phyloP scores from a whole-genome alignment of 2,113 vertebrate genomes.

The Quiscalus mexicanus region DNA sequence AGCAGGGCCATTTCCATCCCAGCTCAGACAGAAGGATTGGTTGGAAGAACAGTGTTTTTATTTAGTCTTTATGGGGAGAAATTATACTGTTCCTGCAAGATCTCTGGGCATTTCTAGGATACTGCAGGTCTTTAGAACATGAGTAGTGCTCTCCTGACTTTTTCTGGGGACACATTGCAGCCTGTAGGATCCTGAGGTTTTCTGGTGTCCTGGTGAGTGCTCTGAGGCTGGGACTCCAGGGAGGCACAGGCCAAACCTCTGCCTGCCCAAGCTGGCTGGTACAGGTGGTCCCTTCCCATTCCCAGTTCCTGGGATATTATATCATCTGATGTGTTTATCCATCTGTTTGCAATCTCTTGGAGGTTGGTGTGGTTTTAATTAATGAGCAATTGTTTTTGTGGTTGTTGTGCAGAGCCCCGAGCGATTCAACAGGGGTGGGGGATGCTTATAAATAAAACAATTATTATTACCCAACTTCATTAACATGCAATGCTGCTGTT shows the following conservation, averaged over 20 bases:
- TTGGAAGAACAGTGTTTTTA: neutral
- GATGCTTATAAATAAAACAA: constrained; percentile 61
- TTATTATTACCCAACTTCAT: constrained; percentile 58
- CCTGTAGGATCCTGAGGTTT: neutral
- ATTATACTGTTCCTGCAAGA: neutral
- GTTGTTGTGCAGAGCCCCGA: constrained; percentile 38
- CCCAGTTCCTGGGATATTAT: constrained; percentile 30
- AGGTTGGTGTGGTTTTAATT: constrained; percentile 66
- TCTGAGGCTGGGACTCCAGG: neutral
- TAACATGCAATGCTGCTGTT: neutral
- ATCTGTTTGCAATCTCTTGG: constrained; percentile 56
- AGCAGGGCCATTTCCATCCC: neutral
- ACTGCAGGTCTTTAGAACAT: neutral
- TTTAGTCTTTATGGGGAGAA: neutral
- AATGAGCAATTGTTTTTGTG: constrained; percentile 69
- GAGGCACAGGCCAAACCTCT: neutral
- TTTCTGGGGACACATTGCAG: neutral
- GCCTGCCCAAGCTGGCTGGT: neutral
- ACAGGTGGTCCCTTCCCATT: constrained; percentile 55
- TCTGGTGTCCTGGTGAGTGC: neutral
- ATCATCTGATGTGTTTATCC: constrained; percentile 51
- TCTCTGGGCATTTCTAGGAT: neutral
- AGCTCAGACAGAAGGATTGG: neutral
- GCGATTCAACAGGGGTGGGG: constrained; percentile 57
- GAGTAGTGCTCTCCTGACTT: neutral